Conservation (phyloP, 2,113 vertebrate genomes). For the Mesoclemmys tuberculata region DNA sequence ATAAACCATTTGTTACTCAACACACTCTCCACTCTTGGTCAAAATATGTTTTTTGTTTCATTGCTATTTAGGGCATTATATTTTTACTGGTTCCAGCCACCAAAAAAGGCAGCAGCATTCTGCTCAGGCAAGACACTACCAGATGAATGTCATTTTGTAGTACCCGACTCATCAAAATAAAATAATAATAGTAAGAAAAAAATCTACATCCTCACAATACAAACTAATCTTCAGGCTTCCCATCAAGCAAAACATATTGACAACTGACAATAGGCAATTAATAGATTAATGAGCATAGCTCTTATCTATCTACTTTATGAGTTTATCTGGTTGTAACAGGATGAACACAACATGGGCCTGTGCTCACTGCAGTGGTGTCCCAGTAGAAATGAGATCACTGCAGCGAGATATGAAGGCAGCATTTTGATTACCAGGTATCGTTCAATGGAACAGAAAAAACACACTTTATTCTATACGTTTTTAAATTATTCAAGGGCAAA, state of each 20-base stretch:
- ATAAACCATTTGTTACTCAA: neutral
- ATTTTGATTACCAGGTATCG: constrained; percentile 72
- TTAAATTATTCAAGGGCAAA: constrained; percentile 72
- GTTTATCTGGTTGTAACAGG: constrained; percentile 78
- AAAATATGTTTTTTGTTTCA: neutral
- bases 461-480: constrained; percentile 57
- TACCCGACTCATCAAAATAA: constrained; percentile 30
- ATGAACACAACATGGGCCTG: constrained; percentile 57
- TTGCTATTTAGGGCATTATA: neutral
- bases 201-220: constrained; percentile 63
- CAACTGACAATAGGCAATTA: constrained; percentile 77
- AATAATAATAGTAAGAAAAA: constrained; percentile 50
- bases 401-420: constrained; percentile 63
- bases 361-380: constrained; percentile 64
- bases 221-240: constrained; percentile 63
- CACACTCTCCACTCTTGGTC: constrained; percentile 3
- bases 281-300: constrained; percentile 74
- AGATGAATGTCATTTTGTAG: constrained; percentile 4
- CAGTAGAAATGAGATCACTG: constrained; percentile 72
- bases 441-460: constrained; percentile 35
- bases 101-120: constrained; percentile 9
- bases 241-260: constrained; percentile 72
- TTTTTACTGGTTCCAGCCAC: constrained; percentile 44
- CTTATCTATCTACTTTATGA: constrained; percentile 75
- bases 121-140: fast-evolving